These are phyloP conservation scores for Nyctibius bracteatus DNA, from an alignment of 2,113 vertebrate species.

Conservation along the genomic window DNA sequence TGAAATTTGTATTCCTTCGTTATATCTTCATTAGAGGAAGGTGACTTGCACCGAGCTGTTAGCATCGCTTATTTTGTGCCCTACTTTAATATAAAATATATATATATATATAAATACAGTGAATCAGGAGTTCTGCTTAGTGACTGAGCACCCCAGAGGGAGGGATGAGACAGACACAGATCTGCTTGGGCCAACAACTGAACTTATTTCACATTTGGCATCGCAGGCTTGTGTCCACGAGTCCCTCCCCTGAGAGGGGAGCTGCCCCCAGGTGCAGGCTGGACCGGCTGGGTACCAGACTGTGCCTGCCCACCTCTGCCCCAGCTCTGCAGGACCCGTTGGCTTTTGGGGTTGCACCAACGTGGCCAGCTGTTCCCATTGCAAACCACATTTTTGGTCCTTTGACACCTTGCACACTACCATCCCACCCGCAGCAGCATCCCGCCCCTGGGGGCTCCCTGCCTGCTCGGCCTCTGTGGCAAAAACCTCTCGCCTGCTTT, in stretches of 20 bases:
- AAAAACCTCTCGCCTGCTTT: background rate
- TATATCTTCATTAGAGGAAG: background rate
- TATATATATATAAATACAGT: background rate
- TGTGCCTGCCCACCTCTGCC: background rate
- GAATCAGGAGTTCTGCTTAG: background rate
- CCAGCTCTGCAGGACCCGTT: accelerated
- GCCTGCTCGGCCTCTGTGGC: background rate
- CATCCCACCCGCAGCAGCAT: background rate
- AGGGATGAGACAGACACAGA: background rate
- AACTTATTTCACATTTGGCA: background rate
- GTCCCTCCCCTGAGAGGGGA: background rate
- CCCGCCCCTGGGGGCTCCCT: background rate
- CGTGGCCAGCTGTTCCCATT: accelerated
- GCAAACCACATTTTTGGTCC: background rate
- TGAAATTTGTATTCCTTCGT: background rate
- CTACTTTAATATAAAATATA: background rate
- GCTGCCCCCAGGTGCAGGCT: background rate
- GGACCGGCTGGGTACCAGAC: background rate
- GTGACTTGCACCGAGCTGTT: background rate
- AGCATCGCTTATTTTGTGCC: background rate
- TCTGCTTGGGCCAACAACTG: background rate
- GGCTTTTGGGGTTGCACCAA: background rate
- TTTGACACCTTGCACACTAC: background rate
- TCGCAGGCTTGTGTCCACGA: accelerated
- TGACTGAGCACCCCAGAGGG: background rate